Evolutionary conservation across 2,797 vertebrate species (phyloP), one percentile per base, ranked within the genome.

Genomic region (Clarias laeviceps): DNA sequence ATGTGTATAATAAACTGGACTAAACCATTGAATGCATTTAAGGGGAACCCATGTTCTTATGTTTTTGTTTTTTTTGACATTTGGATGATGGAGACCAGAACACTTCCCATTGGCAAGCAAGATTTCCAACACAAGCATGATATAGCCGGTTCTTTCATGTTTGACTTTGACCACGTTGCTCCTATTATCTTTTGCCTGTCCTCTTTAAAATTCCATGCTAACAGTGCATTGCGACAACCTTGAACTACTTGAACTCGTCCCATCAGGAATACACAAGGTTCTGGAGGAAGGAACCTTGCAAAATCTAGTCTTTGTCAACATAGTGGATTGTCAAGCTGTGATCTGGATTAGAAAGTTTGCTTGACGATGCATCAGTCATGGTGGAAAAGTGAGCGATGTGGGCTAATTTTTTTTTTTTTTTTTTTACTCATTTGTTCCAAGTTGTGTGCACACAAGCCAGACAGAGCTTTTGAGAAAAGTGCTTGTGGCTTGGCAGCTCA

Each of bases 391-490:
- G 24, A 27, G 72, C 1, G 7, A 29, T 17, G 18, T 32, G 73
- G 17, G 7, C 27, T 77, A 34, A 79, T 14, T n/a, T 61, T 7
- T n/a, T 61, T 22, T 20, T 37, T 79, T 7, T 40, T 64, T 50
- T 2, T 45, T 15, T n/a, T 37, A 78, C 34, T 62, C 34, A 3
- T 32, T 40, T 79, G 24, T 40, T 64, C 77, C 14, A 34, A 64
- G 4, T 80, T 45, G 12, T 37, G 59, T n/a, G 9, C 45, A n/a
- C 27, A 64, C 37, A 80, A 27, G 6, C 17, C 78, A 0, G 34
- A 24, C 61, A 64, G 22, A 45, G 24, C 32, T 80, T 78, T 34
- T 78, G 76, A 78, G 29, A 32, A 59, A 77, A 22, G 54, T 59
- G 34, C 32, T 61, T 61, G 57, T 79, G 76, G 20, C 76, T 62